Evolutionary conservation across 2,113 vertebrate species (phyloP), one percentile per base, ranked within the genome.

Genomic region (Odocoileus virginianus): DNA sequence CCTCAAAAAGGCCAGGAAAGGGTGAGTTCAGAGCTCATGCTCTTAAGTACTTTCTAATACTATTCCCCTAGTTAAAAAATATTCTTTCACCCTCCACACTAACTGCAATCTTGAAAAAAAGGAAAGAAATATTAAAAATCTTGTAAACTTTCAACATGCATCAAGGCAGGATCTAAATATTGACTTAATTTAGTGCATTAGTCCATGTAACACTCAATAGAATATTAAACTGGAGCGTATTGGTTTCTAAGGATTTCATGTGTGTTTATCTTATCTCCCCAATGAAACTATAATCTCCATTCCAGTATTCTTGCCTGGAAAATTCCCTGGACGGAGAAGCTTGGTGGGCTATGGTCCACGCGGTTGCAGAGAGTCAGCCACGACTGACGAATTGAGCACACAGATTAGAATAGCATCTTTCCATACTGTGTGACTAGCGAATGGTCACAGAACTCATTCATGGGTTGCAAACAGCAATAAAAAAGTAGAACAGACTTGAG

Each of bases 1-100:
- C 92, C 85, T 95, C 25, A 71, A 87, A 95, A 94, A 83, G 67
- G 55, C n/a, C 79, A 95, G n/a, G 36, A 79, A 90, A 97, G 13
- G 52, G 33, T 23, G 52, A 71, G 58, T 86, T 93, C 57, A 79
- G 28, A 60, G 74, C 52, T 52, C 36, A 6, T 7, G 19, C n/a
- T 55, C 16, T 13, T 6, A 58, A 13, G 60, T 36, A 15, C 27
- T 92, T 67, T 67, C 6, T 61, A 14, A 6, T 36, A 58, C 6
- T 67, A 4, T 36, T 74, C 28, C 28, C 14, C 19, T 12, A 28
- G 16, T 64, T 36, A 84, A 45, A 95, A 92, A 60, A 12, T 50
- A 8, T 3, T 10, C 28, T 15, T 23, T 19, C 23, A 47, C 16
- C 8, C 28, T 30, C 87, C 15, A 91, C 4, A 54, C 15, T 61